Conservation (phyloP, 64 coral and sea anemone species). For the Actinia tenebrosa region DNA sequence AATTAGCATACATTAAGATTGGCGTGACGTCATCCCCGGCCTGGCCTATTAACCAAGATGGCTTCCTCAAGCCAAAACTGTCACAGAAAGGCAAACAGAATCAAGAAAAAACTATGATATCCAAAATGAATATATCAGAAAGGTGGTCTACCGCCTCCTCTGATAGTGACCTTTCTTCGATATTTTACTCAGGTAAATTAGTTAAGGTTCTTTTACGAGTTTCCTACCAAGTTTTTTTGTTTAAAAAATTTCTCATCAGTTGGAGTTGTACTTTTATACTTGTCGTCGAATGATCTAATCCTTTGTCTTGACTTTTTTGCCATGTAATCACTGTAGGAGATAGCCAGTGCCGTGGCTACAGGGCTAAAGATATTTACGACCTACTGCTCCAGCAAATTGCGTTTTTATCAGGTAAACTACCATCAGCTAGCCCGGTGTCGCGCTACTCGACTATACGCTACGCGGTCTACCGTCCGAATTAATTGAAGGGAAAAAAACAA, state of each 20-base stretch:
- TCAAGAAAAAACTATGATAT: conserved; percentile 74
- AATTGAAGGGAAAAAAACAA: not conserved
- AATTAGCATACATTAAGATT: conserved; percentile 72
- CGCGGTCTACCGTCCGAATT: not conserved
- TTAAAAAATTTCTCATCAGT: conserved; percentile 11
- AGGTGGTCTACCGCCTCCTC: conserved; percentile 99
- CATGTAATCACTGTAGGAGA: conserved; percentile 64
- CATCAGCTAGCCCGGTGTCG: not conserved
- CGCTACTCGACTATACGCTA: not conserved
- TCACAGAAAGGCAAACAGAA: conserved; percentile 96
- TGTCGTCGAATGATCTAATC: conserved; percentile 5
- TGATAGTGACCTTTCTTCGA: conserved; percentile 93
- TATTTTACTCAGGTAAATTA: conserved; percentile 78
- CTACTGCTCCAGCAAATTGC: conserved; percentile 80
- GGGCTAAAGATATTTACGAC: conserved; percentile 88
- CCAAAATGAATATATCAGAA: conserved; percentile 87
- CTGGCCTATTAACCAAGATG: conserved; percentile 68
- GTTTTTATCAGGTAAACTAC: conserved; percentile 76
- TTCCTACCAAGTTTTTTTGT: conserved; percentile 31
- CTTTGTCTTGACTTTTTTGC: conserved; percentile 14
- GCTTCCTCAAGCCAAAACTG: conserved; percentile 87
- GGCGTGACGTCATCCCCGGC: conserved; percentile 75
- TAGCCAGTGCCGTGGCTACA: conserved; percentile 56
- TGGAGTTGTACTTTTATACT: conserved; percentile 10
- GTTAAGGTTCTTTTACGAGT: not conserved